Evolutionary conservation across 2,888 invertebrate species (phyloP), one percentile per base, ranked within the genome.

Genomic region (Habrosyne pyritoides): DNA sequence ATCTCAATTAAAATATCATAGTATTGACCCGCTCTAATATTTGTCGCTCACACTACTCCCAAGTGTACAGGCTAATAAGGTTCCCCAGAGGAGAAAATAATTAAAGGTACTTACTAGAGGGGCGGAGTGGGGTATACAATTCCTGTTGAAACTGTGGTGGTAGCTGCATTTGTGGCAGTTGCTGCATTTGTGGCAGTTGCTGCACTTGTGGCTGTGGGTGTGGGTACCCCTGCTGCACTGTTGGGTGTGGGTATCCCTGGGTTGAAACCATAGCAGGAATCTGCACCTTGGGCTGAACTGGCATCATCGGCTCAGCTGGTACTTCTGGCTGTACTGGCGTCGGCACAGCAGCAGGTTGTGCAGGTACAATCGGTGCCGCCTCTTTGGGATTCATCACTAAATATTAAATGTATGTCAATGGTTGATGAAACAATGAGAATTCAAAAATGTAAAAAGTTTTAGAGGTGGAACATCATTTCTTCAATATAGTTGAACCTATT

Each of bases 321-420:
- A 56, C 47, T 10, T 55, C 56, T 0, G 53, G 56, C 42, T 42
- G 42, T 18, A 42, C 49, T 53, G 65, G 8, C 54, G 67, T 33
- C 21, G 59, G 52, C 36, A 51, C 47, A 26, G 55, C 33, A 49
- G 57, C 49, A 21, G 33, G 33, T 52, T 46, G n/a, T 1, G 18
- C n/a, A 42, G 42, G 36, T 18, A 28, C 48, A 48, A 8, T 48
- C 21, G 54, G 47, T 10, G 47, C 83, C 24, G 76, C 66, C 60
- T 78, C 86, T 83, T 87, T 79, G 59, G 86, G 81, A 77, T 89
- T 81, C 84, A 86, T 76, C 75, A 86, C 90, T 91, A 83, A 63
- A 81, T 66, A 64, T 74, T 80, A 73, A 64, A 68, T 58, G 50
- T 52, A n/a, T 42, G 21, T 63, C 63, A 66, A 55, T 67, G 53